Evolutionary conservation across 2,113 vertebrate genomes (phyloP), one percentile per base, ranked within the genome.

Genomic region (Percopsis transmontana): DNA sequence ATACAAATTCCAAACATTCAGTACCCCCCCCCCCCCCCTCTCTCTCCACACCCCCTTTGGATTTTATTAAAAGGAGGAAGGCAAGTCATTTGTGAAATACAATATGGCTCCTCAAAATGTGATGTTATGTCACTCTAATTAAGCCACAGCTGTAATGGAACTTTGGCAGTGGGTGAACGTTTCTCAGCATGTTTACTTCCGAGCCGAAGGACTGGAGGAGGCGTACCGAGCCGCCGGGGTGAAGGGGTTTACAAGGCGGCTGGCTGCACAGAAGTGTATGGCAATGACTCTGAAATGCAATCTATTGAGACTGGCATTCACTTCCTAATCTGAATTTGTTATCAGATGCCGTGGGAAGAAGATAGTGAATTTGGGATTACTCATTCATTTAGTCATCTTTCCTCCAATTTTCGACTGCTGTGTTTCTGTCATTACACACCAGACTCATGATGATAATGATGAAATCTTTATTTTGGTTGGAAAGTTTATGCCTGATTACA

Each of bases 381-480:
- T 84, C 76, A 73, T 86, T 89, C 77, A 87, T 85, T 87, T 81
- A 87, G 76, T 76, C 80, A 62, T 87, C 77, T 79, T 88, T 85
- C 79, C 73, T 83, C 64, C 82, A 84, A 88, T 82, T 88, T 81
- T 66, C 65, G 70, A 67, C 72, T 63, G 84, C 83, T 80, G 76
- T 82, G 68, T 86, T 82, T 85, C 81, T 84, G 70, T 81, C 83
- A 83, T 87, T 83, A 83, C 61, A 70, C 79, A 69, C 82, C 79
- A 82, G 80, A 66, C 82, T 81, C 76, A 62, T 63, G 68, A 76
- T 77, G 84, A 85, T 83, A 85, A 84, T 86, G 84, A 83, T 80
- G 74, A 77, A 75, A 86, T 89, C 77, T 85, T 88, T 89, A 89
- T 91, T 91, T 88, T 88, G 83, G 73, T 83, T 84, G 74, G 77